Conservation (phyloP, 2,113 vertebrate species). For the Nansenia antarctica region DNA sequence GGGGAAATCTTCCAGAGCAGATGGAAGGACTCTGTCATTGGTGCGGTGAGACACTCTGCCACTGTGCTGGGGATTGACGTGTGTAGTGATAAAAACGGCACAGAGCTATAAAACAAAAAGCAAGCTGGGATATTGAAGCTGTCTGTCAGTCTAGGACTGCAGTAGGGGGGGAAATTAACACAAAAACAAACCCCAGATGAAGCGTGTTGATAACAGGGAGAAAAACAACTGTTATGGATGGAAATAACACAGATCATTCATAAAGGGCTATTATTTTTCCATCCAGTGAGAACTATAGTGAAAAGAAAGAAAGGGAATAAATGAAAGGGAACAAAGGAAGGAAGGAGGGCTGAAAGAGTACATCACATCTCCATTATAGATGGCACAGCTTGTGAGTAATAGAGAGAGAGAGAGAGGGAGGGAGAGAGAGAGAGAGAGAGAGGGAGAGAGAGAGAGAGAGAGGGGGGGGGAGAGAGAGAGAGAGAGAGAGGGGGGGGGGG, state of each 20-base stretch:
- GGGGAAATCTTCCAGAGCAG: no score
- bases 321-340: background rate
- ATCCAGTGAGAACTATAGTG: background rate
- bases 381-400: no score
- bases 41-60: background rate
- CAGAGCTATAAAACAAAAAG: background rate
- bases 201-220: background rate
- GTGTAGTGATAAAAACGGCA: background rate
- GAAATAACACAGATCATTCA: background rate
- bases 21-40: background rate
- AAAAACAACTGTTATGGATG: background rate
- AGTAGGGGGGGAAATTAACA: background rate
- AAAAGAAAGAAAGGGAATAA: background rate
- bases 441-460: background rate
- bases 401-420: no score
- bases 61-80: background rate
- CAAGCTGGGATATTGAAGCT: slow-evolving; percentile 1
- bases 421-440: no score
- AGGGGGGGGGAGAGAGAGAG: background rate
- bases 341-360: no score
- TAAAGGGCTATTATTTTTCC: background rate
- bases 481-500: background rate
- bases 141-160: background rate
- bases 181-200: background rate
- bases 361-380: no score